Conservation (phyloP, 1,140 invertebrate species). For the Phthorimaea operculella region DNA sequence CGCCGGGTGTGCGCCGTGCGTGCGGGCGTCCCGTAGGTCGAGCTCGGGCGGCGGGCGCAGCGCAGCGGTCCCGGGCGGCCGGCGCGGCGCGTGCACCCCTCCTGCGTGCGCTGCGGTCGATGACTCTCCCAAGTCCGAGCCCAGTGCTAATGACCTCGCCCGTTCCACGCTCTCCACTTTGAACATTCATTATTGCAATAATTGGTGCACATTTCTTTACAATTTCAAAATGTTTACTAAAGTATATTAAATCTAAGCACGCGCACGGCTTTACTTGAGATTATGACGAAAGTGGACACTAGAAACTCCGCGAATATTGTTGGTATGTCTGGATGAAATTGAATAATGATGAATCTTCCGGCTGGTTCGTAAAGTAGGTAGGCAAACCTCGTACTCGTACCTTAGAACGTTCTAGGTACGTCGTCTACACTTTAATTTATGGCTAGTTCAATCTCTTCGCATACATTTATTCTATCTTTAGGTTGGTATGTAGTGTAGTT, state of each 20-base stretch:
- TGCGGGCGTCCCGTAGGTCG: not conserved
- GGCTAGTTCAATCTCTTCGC: too few species aligned
- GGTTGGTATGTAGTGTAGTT: too few species aligned
- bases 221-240: not conserved
- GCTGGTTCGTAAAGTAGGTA: too few species aligned
- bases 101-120: constrained; percentile 44
- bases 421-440: too few species aligned
- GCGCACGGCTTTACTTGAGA: not conserved
- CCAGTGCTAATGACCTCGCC: constrained; percentile 44
- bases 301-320: too few species aligned
- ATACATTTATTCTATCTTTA: too few species aligned
- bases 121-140: constrained; percentile 43
- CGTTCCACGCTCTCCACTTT: constrained; percentile 33
- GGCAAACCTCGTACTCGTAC: too few species aligned
- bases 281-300: not conserved
- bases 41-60: too few species aligned
- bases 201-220: constrained; percentile 18
- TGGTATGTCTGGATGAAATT: too few species aligned
- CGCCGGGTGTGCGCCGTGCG: not conserved
- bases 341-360: too few species aligned
- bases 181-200: constrained; percentile 34
- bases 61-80: too few species aligned
- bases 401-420: too few species aligned
- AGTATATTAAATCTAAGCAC: not conserved
- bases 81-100: constrained; percentile 18